A percentile compares a stretch with the other conserved stretches of the same genome.
Conservation (phyloP, 2,888 invertebrate genomes). For the Beris morrisii region DNA sequence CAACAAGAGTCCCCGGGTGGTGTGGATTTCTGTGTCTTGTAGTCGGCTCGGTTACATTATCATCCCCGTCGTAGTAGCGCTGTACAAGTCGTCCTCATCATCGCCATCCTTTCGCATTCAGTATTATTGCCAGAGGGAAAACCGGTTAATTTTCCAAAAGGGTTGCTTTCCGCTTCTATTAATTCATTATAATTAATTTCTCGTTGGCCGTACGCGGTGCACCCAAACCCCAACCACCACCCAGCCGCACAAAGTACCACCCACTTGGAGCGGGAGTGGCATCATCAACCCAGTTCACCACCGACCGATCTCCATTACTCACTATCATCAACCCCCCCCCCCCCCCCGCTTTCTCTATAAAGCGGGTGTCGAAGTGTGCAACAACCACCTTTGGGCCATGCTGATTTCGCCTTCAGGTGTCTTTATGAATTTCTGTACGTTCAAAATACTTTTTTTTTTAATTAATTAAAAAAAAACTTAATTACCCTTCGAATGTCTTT, state of each 20-base stretch:
- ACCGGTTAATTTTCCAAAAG: constrained; percentile 23
- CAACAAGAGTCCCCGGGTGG: constrained; percentile 1
- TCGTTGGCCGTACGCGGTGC: constrained; percentile 10
- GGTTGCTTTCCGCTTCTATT: constrained; percentile 30
- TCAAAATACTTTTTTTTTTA: neutral
- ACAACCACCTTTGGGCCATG: neutral
- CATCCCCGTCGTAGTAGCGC: neutral
- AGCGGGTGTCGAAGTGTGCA: neutral
- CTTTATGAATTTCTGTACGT: neutral
- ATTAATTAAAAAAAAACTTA: neutral
- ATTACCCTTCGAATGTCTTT: neutral
- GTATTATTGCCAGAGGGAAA: constrained; percentile 9
- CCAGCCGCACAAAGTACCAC: neutral
- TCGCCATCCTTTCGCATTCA: neutral
- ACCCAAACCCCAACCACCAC: neutral
- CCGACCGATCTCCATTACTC: neutral
- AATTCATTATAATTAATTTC: constrained; percentile 35
- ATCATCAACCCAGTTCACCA: neutral
- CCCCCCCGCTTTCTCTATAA: neutral
- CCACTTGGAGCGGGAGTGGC: neutral
- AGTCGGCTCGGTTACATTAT: neutral
- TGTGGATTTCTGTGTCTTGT: neutral
- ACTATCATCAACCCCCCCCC: neutral
- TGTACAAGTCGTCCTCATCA: neutral
- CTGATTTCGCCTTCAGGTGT: neutral